Percentiles rank a stretch among this genome's conserved stretches.
Evolutionary conservation across 1,140 invertebrate genomes (phyloP).

Genomic region (Drosophila bipectinata): DNA sequence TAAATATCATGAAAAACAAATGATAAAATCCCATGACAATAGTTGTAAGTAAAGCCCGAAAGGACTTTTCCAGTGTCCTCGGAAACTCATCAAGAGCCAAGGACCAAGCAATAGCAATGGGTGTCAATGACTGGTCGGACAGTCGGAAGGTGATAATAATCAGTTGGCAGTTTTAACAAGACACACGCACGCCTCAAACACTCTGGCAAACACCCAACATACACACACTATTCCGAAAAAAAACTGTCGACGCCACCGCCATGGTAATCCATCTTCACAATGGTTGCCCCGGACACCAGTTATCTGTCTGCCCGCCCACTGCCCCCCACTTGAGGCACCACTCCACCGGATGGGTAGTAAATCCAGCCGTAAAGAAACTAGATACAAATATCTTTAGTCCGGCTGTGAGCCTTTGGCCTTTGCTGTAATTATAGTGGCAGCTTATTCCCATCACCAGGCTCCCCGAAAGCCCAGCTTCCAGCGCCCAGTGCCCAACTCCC

Average conservation of each 20-base stretch:
- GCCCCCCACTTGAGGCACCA: neutral
- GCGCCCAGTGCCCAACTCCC: neutral
- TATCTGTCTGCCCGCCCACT: slow-evolving; percentile 20
- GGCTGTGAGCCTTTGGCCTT: slow-evolving; percentile 48
- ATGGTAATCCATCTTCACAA: slow-evolving; percentile 79
- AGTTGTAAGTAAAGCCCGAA: too few species aligned
- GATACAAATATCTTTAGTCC: slow-evolving; percentile 73
- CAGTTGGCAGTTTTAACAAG: slow-evolving; percentile 79
- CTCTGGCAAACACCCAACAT: slow-evolving; percentile 1
- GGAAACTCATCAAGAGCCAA: neutral
- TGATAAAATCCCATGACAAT: too few species aligned
- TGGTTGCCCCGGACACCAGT: slow-evolving; percentile 66
- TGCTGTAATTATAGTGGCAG: slow-evolving; percentile 75
- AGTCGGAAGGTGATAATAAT: slow-evolving; percentile 75
- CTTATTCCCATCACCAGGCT: slow-evolving; percentile 47
- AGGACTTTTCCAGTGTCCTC: neutral
- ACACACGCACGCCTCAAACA: slow-evolving; percentile 49
- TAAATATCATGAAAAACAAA: too few species aligned
- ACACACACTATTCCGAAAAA: slow-evolving; percentile 14
- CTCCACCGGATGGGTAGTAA: slow-evolving; percentile 45
- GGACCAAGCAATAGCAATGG: slow-evolving; percentile 20
- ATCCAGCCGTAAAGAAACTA: slow-evolving; percentile 66
- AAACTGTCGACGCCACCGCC: slow-evolving; percentile 55
- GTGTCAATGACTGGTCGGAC: slow-evolving; percentile 71
- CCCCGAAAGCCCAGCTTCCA: slow-evolving; percentile 3